Conservation (phyloP, 2,888 invertebrate species). For the Pterostichus niger region DNA sequence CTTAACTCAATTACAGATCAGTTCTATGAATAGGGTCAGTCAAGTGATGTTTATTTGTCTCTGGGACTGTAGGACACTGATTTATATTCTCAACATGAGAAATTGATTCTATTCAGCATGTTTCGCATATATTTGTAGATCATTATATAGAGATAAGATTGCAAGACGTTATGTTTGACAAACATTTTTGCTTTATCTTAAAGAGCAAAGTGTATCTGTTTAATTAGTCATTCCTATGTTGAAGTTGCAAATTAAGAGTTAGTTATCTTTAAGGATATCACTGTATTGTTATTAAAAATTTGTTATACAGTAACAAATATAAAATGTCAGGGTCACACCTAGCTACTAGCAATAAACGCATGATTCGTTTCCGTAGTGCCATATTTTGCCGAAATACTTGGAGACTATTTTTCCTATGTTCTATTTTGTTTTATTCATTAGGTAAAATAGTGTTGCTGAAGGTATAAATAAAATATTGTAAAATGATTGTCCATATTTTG, state of each 20-base stretch:
- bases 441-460: not conserved
- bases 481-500: constrained; percentile 41
- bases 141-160: constrained; percentile 7
- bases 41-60: not conserved
- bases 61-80: not conserved
- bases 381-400: not conserved
- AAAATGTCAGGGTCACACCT: constrained; percentile 12
- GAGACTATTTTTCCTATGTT: not conserved
- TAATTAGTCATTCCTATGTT: not conserved
- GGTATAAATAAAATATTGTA: not conserved
- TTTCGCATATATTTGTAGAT: constrained; percentile 12
- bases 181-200: constrained; percentile 8
- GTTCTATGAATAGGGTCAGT: constrained; percentile 1
- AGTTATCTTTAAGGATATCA: not conserved
- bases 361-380: not conserved
- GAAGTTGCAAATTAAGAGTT: no score
- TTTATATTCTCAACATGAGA: constrained; percentile 3
- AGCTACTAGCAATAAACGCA: not conserved
- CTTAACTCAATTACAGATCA: not conserved
- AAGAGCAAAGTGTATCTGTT: constrained; percentile 38
- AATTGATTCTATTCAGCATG: not conserved
- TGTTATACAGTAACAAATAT: not conserved
- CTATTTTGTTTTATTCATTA: not conserved
- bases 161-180: not conserved
- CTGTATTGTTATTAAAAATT: not conserved